phyloP scores from a whole-genome alignment of 2,888 invertebrate genomes.

The Cryptosula pallasiana region DNA sequence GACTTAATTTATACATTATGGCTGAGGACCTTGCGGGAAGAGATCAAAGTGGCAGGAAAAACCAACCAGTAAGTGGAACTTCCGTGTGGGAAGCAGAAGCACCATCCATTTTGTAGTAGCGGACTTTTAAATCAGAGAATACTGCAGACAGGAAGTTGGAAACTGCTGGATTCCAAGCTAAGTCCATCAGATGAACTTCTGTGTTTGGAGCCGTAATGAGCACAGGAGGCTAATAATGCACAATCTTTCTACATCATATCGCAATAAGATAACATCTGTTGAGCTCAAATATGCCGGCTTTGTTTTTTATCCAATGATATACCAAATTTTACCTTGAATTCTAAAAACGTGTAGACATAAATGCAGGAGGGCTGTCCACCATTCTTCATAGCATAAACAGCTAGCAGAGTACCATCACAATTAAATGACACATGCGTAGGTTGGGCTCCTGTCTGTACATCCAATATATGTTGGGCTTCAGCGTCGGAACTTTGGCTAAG shows the following conservation, averaged over 20 bases:
- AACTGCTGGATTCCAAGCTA: conserved; percentile 4
- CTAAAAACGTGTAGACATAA: neutral
- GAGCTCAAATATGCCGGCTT: no score
- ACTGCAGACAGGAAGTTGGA: neutral
- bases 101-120: neutral
- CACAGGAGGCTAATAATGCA: neutral
- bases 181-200: neutral
- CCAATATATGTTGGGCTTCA: neutral
- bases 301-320: no score
- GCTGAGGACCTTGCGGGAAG: no score
- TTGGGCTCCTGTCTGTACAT: neutral
- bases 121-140: conserved; percentile 1
- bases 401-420: conserved; percentile 6
- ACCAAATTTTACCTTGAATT: no score
- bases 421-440: conserved; percentile 13
- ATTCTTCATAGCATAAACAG: neutral
- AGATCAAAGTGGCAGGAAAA: neutral
- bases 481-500: neutral
- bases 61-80: neutral
- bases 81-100: neutral
- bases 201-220: neutral
- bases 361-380: neutral
- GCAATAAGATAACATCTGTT: no score
- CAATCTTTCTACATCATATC: no score
- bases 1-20: no score